Conservation (phyloP, 2,888 invertebrate genomes). For the Nipponacmea schrenckii region DNA sequence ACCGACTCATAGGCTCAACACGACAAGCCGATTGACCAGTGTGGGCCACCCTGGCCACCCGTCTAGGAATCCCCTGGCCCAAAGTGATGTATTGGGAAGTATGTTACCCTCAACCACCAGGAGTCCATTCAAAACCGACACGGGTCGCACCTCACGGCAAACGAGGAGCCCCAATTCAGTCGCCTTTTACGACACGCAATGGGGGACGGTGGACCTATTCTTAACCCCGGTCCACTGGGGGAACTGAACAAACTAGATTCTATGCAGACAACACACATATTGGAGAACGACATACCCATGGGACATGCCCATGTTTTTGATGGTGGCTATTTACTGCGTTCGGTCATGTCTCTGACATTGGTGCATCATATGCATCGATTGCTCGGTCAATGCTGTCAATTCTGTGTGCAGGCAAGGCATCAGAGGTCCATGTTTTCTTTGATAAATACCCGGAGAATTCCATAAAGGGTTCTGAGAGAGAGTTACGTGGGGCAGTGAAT, state of each 20-base stretch:
- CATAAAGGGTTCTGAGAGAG: background rate
- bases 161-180: no score
- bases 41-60: no score
- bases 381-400: background rate
- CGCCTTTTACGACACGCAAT: no score
- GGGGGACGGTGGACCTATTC: no score
- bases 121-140: no score
- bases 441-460: background rate
- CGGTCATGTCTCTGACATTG: background rate
- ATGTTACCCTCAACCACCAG: no score
- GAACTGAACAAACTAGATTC: background rate
- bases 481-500: background rate
- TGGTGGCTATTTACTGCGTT: background rate
- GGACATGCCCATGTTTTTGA: background rate
- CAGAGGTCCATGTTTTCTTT: background rate
- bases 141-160: no score
- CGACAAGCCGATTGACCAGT: no score
- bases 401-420: background rate
- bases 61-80: no score
- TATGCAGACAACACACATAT: background rate
- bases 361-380: background rate
- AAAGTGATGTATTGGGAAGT: no score
- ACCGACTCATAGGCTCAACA: no score
- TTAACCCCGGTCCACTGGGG: no score
- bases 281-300: background rate